Percentiles rank a stretch among this genome's conserved stretches.
These are phyloP conservation scores for Pituophis catenifer DNA, from an alignment of 2,113 vertebrate genomes.

Conservation along the genomic window DNA sequence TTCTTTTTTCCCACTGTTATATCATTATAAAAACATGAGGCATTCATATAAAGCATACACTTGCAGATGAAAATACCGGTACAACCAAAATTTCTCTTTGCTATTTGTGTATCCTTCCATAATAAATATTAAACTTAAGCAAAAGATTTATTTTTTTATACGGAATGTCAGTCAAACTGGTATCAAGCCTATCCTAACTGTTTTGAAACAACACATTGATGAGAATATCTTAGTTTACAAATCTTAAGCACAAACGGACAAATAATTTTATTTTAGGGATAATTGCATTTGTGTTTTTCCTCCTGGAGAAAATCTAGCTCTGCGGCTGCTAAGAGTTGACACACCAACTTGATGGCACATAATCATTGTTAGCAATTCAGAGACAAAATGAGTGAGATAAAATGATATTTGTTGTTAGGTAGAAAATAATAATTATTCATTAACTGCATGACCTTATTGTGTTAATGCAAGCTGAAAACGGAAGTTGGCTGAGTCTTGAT, in stretches of 20 bases:
- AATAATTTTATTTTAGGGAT: not conserved
- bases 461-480: not conserved
- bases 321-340: not conserved
- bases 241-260: not conserved
- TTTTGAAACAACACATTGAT: not conserved
- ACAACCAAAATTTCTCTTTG: not conserved
- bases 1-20: not conserved
- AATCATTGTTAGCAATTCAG: not conserved
- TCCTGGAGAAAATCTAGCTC: not conserved
- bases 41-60: not conserved
- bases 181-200: not conserved
- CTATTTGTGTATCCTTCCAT: not conserved
- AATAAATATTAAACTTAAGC: not conserved
- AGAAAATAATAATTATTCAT: not conserved
- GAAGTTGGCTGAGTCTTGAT: not conserved
- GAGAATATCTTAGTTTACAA: not conserved
- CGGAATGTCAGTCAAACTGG: not conserved
- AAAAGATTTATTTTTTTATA: not conserved
- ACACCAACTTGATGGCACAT: not conserved
- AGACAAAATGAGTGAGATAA: not conserved
- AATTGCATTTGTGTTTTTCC: not conserved
- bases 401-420: not conserved
- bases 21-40: not conserved
- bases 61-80: not conserved
- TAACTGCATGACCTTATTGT: not conserved